Conservation (phyloP, 1,140 invertebrate genomes). For the Leptoteleia sp. region DNA sequence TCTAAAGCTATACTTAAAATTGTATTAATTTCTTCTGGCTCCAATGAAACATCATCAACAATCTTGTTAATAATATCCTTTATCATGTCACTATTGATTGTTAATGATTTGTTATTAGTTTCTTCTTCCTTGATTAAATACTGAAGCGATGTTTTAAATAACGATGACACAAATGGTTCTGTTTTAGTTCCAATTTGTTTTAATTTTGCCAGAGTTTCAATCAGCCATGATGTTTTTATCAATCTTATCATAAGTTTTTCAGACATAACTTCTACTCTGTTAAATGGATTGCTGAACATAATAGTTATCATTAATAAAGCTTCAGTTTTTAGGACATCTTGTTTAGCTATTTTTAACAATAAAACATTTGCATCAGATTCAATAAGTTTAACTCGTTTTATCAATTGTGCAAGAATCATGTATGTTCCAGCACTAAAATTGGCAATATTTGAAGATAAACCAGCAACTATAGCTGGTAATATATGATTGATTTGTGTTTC, state of each 20-base stretch:
- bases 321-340: conserved; percentile 82
- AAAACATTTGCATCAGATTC: conserved; percentile 83
- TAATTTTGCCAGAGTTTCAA: conserved; percentile 80
- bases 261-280: conserved; percentile 79
- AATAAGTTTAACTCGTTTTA: conserved; percentile 84
- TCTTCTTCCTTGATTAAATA: conserved; percentile 50
- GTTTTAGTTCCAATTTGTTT: conserved; percentile 80
- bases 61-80: conserved; percentile 78
- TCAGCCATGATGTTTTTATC: conserved; percentile 80
- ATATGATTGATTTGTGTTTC: conserved; percentile 87
- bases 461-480: conserved; percentile 86
- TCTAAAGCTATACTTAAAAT: conserved; percentile 71
- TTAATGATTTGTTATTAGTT: not conserved
- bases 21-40: conserved; percentile 74
- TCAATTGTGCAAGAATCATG: conserved; percentile 87
- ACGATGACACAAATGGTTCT: conserved; percentile 80
- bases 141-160: conserved; percentile 78
- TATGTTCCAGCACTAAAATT: conserved; percentile 89
- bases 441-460: conserved; percentile 84
- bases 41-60: conserved; percentile 81
- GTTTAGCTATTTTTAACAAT: conserved; percentile 83
- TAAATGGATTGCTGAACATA: conserved; percentile 83
- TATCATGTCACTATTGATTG: conserved; percentile 21
- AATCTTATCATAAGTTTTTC: conserved; percentile 81
- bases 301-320: conserved; percentile 83